phyloP scores from a whole-genome alignment of 2,797 vertebrate genomes.

The Lophius americanus region DNA sequence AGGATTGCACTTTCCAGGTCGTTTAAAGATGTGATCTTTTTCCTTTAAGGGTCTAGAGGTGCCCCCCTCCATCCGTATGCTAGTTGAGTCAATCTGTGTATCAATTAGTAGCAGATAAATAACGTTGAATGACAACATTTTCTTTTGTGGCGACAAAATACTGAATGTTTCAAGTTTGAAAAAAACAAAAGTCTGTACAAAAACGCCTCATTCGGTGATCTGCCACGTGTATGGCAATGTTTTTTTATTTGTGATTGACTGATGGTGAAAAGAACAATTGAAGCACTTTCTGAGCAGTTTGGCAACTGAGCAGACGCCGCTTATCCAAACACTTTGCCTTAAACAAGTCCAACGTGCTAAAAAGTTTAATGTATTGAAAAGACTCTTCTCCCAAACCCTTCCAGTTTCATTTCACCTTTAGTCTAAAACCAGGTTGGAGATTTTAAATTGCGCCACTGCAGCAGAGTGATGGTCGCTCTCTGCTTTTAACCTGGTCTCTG shows the following conservation, averaged over 20 bases:
- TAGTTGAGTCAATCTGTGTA: constrained; percentile 35
- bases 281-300: constrained; percentile 81
- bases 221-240: constrained; percentile 50
- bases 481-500: constrained; percentile 30
- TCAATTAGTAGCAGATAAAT: constrained; percentile 58
- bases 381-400: constrained; percentile 49
- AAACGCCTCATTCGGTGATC: constrained; percentile 56
- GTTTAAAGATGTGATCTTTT: constrained; percentile 64
- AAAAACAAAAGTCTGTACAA: constrained; percentile 56
- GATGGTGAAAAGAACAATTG: constrained; percentile 54
- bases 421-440: constrained; percentile 19
- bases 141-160: constrained; percentile 63
- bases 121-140: constrained; percentile 68
- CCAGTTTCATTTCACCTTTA: constrained; percentile 62
- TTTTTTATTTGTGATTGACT: constrained; percentile 56
- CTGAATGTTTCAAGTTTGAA: constrained; percentile 73
- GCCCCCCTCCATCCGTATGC: not conserved
- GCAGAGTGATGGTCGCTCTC: constrained; percentile 22
- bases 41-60: constrained; percentile 45
- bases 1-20: constrained; percentile 81
- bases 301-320: constrained; percentile 77
- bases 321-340: constrained; percentile 84
- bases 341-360: constrained; percentile 79
- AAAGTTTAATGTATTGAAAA: constrained; percentile 66
- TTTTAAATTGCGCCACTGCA: constrained; percentile 49